Evolutionary conservation across 2,888 invertebrate genomes (phyloP).

Genomic region (Lithodes maja): DNA sequence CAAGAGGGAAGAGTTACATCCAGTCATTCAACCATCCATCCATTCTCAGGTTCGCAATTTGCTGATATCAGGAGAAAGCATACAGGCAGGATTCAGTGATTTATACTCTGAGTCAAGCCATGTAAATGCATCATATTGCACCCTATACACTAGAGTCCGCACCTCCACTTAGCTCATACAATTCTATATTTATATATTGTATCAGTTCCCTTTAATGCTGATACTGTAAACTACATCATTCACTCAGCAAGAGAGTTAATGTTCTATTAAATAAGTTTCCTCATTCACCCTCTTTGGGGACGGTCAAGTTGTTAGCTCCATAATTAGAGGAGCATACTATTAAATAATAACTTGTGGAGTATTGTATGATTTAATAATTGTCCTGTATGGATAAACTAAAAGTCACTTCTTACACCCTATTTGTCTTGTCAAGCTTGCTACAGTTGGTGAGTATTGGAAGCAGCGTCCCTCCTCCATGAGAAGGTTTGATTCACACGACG

Average conservation of each 20-base stretch:
- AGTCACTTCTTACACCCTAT: slow-evolving; percentile 67
- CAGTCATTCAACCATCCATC: not conserved
- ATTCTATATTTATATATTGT: not conserved
- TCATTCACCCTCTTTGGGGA: slow-evolving; percentile 4
- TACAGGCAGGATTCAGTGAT: not conserved
- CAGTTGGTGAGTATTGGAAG: slow-evolving; percentile 53
- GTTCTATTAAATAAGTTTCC: slow-evolving; percentile 1
- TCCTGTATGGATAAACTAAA: slow-evolving; percentile 42
- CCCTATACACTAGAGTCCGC: slow-evolving; percentile 3
- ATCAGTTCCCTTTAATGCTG: slow-evolving; percentile 7
- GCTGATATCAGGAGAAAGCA: slow-evolving; percentile 7
- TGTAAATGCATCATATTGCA: not conserved
- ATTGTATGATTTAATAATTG: slow-evolving; percentile 14
- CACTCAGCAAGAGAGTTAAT: slow-evolving; percentile 5
- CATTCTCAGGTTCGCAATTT: not conserved
- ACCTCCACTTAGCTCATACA: slow-evolving; percentile 3
- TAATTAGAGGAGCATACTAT: not conserved
- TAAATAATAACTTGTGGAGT: slow-evolving; percentile 27
- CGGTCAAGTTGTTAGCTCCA: not conserved
- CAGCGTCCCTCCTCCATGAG: slow-evolving; percentile 55
- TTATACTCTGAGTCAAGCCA: not conserved
- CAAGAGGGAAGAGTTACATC: not conserved
- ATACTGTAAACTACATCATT: not conserved
- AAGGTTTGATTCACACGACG: slow-evolving; percentile 61
- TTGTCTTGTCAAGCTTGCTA: slow-evolving; percentile 64